Base-by-base conservation (phyloP, 2,797 vertebrate genomes). In the Phrynocephalus guinanensis region DNA sequence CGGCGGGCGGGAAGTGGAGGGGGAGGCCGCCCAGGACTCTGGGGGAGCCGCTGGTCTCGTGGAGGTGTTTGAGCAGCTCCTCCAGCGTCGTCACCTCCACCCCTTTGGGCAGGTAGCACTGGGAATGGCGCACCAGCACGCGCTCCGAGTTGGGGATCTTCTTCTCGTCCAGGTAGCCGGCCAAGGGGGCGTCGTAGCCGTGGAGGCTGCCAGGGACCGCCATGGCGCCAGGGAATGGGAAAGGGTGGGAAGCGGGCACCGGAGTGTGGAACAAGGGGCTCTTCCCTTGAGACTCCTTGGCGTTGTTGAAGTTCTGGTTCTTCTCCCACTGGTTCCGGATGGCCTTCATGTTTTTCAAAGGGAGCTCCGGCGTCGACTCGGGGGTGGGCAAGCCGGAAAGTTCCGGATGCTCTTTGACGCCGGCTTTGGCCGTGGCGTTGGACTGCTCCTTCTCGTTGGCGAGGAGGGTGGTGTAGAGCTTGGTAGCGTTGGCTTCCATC, bases 271-370 rank as follows among this genome's bases (percentile, higher is more conserved):
- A 92, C 81, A 96, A 95, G 52, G 96, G 96, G 16, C 96, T 94
- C 90, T 97, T 97, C 10, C 84, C 84, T 33, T 91, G 90, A 1
- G 88, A 52, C 71, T 98, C 98, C 95, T 98, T 98, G 92, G 95
- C 98, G n/a, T 98, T 98, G 96, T 98, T 98, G 92, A 98, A 97
- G 67, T 98, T 98, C 93, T 98, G 98, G 96, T 98, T 98, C 96
- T 98, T 98, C 92, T 98, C 98, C 98, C 98, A 98, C 83, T 98
- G 98, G 89, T 97, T 97, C 90, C 97, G 97, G 81, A 98, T 97
- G 79, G 97, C 96, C 88, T 97, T 98, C 94, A 98, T 97, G 93
- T 97, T 98, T 95, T 98, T 98, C 92, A 97, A 97, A 0, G 98
- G 98, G 81, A 99, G 95, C 88, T 98, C 98, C 0, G 98, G 98